phyloP scores from a whole-genome alignment of 2,888 invertebrate species.

The Cerceris rybyensis region DNA sequence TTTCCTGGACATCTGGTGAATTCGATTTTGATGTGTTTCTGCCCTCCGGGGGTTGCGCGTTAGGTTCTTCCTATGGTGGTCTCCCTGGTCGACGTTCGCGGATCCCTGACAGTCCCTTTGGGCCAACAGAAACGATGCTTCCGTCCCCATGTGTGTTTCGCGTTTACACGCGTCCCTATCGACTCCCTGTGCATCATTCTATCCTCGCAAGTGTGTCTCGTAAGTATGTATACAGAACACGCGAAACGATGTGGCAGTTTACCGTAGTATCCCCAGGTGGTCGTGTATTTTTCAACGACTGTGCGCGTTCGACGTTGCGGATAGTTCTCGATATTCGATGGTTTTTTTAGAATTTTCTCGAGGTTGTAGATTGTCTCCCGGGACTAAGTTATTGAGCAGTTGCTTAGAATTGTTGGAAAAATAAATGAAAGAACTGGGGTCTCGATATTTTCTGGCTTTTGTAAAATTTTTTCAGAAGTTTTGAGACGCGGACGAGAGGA shows the following conservation, averaged over 20 bases:
- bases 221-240: slow-evolving; percentile 40
- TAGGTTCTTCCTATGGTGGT: slow-evolving; percentile 40
- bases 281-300: slow-evolving; percentile 25
- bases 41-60: slow-evolving; percentile 69
- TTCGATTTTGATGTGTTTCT: slow-evolving; percentile 82
- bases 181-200: slow-evolving; percentile 29
- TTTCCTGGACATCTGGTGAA: slow-evolving; percentile 80
- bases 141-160: slow-evolving; percentile 57
- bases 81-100: slow-evolving; percentile 31
- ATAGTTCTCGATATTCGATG: neutral
- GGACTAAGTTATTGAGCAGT: too few relatives aligned
- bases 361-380: neutral
- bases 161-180: slow-evolving; percentile 41
- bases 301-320: neutral
- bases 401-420: too few relatives aligned
- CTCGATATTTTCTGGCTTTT: too few relatives aligned
- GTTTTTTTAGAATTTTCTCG: neutral
- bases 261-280: slow-evolving; percentile 29
- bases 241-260: slow-evolving; percentile 46
- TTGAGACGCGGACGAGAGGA: too few relatives aligned
- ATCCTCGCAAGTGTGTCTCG: slow-evolving; percentile 37
- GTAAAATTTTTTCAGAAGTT: too few relatives aligned
- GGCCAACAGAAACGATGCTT: slow-evolving; percentile 64
- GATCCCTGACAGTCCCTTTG: slow-evolving; percentile 69
- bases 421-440: too few relatives aligned